Conservation (phyloP, 2,113 vertebrate genomes). For the Callaeas wilsoni region DNA sequence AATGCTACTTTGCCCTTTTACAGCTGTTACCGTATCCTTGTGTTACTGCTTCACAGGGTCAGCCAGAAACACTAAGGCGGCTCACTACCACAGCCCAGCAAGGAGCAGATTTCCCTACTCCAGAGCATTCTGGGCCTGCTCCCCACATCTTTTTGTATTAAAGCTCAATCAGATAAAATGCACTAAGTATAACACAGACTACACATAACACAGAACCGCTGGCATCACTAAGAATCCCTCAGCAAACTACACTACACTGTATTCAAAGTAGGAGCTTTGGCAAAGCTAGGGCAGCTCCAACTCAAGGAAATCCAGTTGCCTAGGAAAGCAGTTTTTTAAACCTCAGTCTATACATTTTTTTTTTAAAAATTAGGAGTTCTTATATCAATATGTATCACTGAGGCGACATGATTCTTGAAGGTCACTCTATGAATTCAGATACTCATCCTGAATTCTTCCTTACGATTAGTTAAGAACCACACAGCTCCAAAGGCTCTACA, state of each 20-base stretch:
- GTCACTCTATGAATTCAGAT: not conserved
- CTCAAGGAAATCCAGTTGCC: not conserved
- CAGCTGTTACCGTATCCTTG: not conserved
- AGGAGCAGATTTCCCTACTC: not conserved
- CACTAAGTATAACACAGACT: not conserved
- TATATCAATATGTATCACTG: not conserved
- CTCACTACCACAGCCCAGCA: not conserved
- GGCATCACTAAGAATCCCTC: not conserved
- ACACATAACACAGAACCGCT: not conserved
- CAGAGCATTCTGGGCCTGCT: not conserved
- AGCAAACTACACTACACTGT: not conserved
- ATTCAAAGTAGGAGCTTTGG: not conserved
- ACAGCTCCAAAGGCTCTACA: not conserved
- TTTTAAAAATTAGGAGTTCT: not conserved
- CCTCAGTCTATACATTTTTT: not conserved
- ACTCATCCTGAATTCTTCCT: not conserved
- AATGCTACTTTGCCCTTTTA: not conserved
- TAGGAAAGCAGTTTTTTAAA: not conserved
- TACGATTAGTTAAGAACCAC: not conserved
- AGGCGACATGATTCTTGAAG: not conserved
- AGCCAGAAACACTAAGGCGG: not conserved
- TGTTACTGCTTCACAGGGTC: not conserved
- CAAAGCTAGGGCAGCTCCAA: not conserved
- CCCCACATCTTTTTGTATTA: not conserved
- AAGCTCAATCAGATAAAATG: not conserved